Evolutionary conservation across 2,113 vertebrate species (phyloP).

Genomic region (Hassar affinis): DNA sequence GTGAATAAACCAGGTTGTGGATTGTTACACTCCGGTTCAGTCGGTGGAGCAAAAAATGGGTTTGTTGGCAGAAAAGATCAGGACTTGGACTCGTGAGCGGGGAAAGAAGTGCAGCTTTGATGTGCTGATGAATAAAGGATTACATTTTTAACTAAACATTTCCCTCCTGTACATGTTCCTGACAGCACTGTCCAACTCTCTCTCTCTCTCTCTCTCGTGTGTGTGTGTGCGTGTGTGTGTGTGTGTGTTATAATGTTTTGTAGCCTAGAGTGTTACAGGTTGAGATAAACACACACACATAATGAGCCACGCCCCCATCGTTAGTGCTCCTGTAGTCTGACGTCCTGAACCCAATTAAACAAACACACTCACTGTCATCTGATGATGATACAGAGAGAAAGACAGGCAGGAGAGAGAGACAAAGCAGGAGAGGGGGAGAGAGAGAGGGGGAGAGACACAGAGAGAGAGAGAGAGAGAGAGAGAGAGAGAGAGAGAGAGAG

Average conservation of each 20-base stretch:
- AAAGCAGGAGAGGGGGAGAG: too few species aligned
- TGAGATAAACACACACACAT: too few species aligned
- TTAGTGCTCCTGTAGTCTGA: not conserved
- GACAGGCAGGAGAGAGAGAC: not conserved
- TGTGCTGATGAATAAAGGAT: not conserved
- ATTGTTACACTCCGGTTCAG: not conserved
- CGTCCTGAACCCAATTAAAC: constrained; percentile 15
- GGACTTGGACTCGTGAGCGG: not conserved
- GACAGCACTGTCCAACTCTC: not conserved
- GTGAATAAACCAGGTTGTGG: not conserved
- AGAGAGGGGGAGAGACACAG: not conserved
- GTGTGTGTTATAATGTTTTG: too few species aligned
- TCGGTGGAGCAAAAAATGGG: not conserved
- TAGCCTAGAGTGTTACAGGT: too few species aligned
- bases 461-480: not conserved
- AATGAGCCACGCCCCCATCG: not conserved
- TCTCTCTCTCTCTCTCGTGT: too few species aligned
- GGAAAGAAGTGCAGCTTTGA: not conserved
- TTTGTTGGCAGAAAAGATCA: not conserved
- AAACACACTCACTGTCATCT: not conserved
- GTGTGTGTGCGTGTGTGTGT: too few species aligned
- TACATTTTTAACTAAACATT: not conserved
- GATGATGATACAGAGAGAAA: not conserved
- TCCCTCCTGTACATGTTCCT: too few species aligned
- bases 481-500: not conserved